Evolutionary conservation across 2,888 invertebrate species (phyloP).

Genomic region (Leptura quadrifasciata): DNA sequence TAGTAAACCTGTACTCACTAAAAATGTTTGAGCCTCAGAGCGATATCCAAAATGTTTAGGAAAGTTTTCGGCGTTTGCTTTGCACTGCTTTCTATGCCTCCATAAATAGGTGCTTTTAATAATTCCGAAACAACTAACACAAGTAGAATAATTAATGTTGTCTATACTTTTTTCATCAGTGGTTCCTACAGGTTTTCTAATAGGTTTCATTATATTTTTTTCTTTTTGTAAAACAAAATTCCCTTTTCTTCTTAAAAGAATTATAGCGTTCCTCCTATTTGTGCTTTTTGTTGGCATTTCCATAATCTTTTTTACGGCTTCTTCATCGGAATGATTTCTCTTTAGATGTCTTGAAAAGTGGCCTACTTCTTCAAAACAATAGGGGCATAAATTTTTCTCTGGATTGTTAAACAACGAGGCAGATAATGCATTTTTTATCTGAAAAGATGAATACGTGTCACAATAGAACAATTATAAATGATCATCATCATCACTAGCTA

Average conservation of each 20-base stretch:
- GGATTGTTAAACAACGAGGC: too few relatives aligned
- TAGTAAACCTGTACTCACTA: constrained; percentile 37
- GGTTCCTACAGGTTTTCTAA: background rate
- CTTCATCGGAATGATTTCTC: constrained; percentile 37
- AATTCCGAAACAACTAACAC: constrained; percentile 1
- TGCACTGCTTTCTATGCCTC: constrained; percentile 4
- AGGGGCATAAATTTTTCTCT: constrained; percentile 41
- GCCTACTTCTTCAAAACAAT: constrained; percentile 42
- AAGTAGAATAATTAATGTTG: constrained; percentile 5
- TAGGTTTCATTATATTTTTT: constrained; percentile 8
- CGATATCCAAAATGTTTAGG: too few relatives aligned
- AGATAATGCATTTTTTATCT: too few relatives aligned
- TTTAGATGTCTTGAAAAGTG: constrained; percentile 43
- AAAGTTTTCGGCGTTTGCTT: background rate
- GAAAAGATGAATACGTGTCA: too few relatives aligned
- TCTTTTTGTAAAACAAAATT: constrained; percentile 39
- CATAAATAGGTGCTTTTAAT: constrained; percentile 2
- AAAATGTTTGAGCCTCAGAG: constrained; percentile 38
- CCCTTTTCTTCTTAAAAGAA: constrained; percentile 35
- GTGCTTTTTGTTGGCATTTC: constrained; percentile 22
- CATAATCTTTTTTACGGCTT: constrained; percentile 33
- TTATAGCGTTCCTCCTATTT: constrained; percentile 25
- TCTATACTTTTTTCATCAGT: background rate
- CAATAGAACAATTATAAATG: too few relatives aligned
- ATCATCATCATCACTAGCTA: too few relatives aligned